These are phyloP conservation scores for Nymphalis c-album DNA, from an alignment of 2,888 invertebrate genomes.

Conservation along the genomic window DNA sequence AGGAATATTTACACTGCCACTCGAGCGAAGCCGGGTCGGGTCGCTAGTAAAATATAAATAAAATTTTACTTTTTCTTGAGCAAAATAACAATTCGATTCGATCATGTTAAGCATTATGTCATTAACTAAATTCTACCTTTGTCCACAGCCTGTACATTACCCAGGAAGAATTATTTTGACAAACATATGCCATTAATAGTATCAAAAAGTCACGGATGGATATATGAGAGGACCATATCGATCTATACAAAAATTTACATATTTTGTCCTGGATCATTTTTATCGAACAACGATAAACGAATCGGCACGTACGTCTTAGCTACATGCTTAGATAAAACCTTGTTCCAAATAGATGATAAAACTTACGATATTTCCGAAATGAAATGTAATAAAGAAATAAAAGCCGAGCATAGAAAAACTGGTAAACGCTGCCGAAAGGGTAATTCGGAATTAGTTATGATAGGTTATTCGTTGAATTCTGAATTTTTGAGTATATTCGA, in stretches of 20 bases:
- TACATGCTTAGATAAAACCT: constrained; percentile 45
- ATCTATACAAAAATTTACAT: constrained; percentile 41
- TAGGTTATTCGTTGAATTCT: constrained; percentile 44
- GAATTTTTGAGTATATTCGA: constrained; percentile 48
- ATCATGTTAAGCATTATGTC: too few species aligned
- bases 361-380: constrained; percentile 48
- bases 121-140: constrained; percentile 4
- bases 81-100: too few species aligned
- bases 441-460: constrained; percentile 44
- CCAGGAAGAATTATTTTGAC: constrained; percentile 44
- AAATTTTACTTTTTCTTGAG: too few species aligned
- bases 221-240: constrained; percentile 41
- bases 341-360: constrained; percentile 42
- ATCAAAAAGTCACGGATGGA: constrained; percentile 32
- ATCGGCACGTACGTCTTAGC: constrained; percentile 32
- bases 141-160: constrained; percentile 56
- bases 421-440: background rate
- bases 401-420: constrained; percentile 27
- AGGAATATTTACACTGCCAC: too few species aligned
- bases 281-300: constrained; percentile 34
- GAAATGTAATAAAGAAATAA: constrained; percentile 44
- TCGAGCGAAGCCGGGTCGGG: too few species aligned
- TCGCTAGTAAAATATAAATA: too few species aligned
- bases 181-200: constrained; percentile 48
- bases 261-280: constrained; percentile 48